Percentiles rank a stretch among this genome's conserved stretches.
These are phyloP conservation scores for Ganaspis brasiliensis DNA, from an alignment of 2,888 invertebrate genomes.

Conservation along the genomic window DNA sequence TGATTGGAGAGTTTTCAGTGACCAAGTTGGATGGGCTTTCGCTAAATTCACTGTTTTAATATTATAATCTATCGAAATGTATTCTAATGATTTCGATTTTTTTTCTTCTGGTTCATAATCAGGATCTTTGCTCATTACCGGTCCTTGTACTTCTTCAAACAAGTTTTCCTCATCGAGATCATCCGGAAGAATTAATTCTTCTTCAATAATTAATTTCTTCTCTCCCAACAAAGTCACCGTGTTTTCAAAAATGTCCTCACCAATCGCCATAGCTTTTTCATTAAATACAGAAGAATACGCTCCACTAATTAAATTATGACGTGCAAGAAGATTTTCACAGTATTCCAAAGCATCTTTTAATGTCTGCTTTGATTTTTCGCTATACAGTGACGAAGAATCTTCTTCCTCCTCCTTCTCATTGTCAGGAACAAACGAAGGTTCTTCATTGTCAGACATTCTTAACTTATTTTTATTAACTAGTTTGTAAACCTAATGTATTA, in stretches of 20 bases:
- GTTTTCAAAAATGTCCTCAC: constrained; percentile 47
- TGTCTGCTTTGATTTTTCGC: constrained; percentile 38
- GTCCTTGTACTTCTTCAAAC: constrained; percentile 46
- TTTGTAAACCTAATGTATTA: too few species aligned
- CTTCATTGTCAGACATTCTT: too few species aligned
- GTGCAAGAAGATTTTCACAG: constrained; percentile 34
- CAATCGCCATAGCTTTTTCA: constrained; percentile 48
- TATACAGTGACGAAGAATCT: constrained; percentile 10
- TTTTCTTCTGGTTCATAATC: constrained; percentile 52
- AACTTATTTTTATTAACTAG: too few species aligned
- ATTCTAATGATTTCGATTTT: constrained; percentile 29
- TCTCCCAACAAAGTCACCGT: constrained; percentile 47
- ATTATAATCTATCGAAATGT: constrained; percentile 49
- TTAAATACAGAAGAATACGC: constrained; percentile 43
- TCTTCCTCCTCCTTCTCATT: neutral
- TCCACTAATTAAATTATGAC: constrained; percentile 49
- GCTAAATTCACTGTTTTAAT: constrained; percentile 48
- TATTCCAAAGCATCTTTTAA: constrained; percentile 31
- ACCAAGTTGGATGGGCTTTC: constrained; percentile 54
- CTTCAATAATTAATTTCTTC: constrained; percentile 49
- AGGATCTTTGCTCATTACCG: constrained; percentile 27
- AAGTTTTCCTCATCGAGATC: constrained; percentile 45
- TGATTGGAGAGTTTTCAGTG: constrained; percentile 52
- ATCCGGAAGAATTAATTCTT: constrained; percentile 47
- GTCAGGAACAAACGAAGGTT: too few species aligned